Percentiles rank a stretch among this genome's conserved stretches.
Conservation (phyloP, 2,113 vertebrate genomes). For the Patagioenas fasciata region DNA sequence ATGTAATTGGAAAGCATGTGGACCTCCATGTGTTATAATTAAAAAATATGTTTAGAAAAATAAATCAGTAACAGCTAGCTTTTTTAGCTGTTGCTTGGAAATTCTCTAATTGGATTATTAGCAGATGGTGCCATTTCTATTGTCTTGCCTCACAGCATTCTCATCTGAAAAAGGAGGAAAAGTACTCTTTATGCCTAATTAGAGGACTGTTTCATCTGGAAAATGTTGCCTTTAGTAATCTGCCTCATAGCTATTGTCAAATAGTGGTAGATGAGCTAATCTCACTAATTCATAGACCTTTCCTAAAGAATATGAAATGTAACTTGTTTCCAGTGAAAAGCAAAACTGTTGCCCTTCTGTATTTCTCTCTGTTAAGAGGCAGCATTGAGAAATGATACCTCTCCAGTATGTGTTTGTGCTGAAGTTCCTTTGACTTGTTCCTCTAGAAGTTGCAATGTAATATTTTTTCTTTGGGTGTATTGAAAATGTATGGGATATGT, state of each 20-base stretch:
- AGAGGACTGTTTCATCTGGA: slow-evolving; percentile 38
- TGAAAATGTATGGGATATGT: not conserved
- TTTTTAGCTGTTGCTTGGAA: slow-evolving; percentile 59
- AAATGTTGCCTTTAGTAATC: slow-evolving; percentile 25
- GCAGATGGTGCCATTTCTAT: slow-evolving; percentile 69
- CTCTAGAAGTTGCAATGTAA: not conserved
- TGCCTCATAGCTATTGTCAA: slow-evolving; percentile 53
- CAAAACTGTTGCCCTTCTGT: not conserved
- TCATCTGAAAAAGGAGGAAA: slow-evolving; percentile 22
- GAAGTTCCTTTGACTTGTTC: not conserved
- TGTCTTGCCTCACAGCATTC: slow-evolving; percentile 60
- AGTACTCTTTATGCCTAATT: slow-evolving; percentile 41
- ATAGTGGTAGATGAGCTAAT: slow-evolving; percentile 31
- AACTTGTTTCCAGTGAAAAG: not conserved
- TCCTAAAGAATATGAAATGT: not conserved
- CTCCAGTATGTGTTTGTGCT: not conserved
- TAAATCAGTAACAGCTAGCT: slow-evolving; percentile 38
- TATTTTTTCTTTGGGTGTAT: not conserved
- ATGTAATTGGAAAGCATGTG: slow-evolving; percentile 50
- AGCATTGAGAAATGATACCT: not conserved
- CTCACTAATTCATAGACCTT: not conserved
- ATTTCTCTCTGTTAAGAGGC: not conserved
- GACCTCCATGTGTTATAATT: slow-evolving; percentile 25
- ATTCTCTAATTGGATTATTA: slow-evolving; percentile 71
- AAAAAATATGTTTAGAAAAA: slow-evolving; percentile 60